Conservation (phyloP, 2,888 invertebrate species). For the Tachina lurida region DNA sequence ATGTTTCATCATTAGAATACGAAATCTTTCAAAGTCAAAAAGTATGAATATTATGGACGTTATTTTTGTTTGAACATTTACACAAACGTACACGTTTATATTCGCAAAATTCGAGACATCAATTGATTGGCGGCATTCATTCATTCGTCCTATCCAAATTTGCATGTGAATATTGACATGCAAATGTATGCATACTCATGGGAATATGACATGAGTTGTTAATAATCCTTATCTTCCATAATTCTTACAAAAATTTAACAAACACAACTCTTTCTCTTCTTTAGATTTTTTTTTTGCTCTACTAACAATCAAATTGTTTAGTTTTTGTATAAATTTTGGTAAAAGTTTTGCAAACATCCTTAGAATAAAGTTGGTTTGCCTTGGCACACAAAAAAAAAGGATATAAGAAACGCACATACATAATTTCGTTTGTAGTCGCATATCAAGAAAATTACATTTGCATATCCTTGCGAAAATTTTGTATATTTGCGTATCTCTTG, state of each 20-base stretch:
- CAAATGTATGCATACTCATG: slow-evolving; percentile 49
- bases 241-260: slow-evolving; percentile 10
- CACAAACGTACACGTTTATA: background rate
- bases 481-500: slow-evolving; percentile 30
- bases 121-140: slow-evolving; percentile 63
- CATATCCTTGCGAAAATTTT: slow-evolving; percentile 59
- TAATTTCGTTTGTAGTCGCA: slow-evolving; percentile 45
- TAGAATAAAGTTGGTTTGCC: background rate
- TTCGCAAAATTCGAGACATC: background rate
- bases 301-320: background rate
- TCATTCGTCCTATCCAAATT: slow-evolving; percentile 38
- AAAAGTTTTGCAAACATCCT: slow-evolving; percentile 18
- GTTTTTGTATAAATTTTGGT: background rate
- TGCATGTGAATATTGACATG: slow-evolving; percentile 42
- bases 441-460: slow-evolving; percentile 61
- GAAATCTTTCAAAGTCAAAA: slow-evolving; percentile 33
- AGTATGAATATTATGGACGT: slow-evolving; percentile 30
- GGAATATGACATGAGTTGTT: slow-evolving; percentile 25
- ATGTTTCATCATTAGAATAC: slow-evolving; percentile 33
- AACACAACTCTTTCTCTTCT: background rate
- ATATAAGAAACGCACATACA: background rate
- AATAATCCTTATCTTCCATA: slow-evolving; percentile 15
- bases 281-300: background rate
- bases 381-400: background rate
- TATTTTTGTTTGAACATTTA: slow-evolving; percentile 23